A percentile compares a stretch with the other conserved stretches of the same genome.
Conservation (phyloP, 1,140 invertebrate genomes). For the Saccostrea echinata region DNA sequence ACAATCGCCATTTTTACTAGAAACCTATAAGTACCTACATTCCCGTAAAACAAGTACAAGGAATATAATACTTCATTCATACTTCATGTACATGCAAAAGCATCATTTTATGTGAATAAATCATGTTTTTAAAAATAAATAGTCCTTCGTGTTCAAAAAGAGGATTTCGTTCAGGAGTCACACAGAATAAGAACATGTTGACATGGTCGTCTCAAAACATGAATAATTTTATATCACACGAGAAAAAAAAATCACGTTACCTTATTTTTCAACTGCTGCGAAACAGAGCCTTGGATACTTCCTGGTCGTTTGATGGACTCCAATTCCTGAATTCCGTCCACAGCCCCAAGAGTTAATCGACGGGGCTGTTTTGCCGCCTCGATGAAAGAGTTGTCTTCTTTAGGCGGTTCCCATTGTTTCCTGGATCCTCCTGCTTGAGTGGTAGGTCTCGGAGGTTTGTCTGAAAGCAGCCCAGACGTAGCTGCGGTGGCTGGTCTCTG, state of each 20-base stretch:
- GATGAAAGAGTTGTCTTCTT: slow-evolving; percentile 55
- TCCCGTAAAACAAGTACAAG: neutral
- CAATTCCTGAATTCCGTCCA: slow-evolving; percentile 67
- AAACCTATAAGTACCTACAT: too few species aligned
- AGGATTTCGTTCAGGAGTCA: neutral
- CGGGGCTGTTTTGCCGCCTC: slow-evolving; percentile 65
- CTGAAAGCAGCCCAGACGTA: slow-evolving; percentile 32
- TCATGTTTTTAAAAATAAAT: neutral
- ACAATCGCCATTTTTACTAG: slow-evolving; percentile 52
- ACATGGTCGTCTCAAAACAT: slow-evolving; percentile 48
- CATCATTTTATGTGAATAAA: neutral
- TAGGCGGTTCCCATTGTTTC: slow-evolving; percentile 51
- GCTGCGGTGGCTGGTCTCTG: slow-evolving; percentile 68
- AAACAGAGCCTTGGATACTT: slow-evolving; percentile 55
- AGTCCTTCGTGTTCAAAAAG: neutral
- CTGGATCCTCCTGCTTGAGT: slow-evolving; percentile 66
- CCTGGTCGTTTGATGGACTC: slow-evolving; percentile 62
- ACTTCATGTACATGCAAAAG: neutral
- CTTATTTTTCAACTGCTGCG: slow-evolving; percentile 69
- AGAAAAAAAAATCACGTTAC: slow-evolving; percentile 48
- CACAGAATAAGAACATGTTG: neutral
- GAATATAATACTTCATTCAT: neutral
- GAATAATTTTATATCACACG: slow-evolving; percentile 7
- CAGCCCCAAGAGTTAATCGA: slow-evolving; percentile 64
- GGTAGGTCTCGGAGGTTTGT: slow-evolving; percentile 61